These are phyloP conservation scores for Charanyca ferruginea DNA, from an alignment of 2,888 invertebrate genomes.

Conservation along the genomic window DNA sequence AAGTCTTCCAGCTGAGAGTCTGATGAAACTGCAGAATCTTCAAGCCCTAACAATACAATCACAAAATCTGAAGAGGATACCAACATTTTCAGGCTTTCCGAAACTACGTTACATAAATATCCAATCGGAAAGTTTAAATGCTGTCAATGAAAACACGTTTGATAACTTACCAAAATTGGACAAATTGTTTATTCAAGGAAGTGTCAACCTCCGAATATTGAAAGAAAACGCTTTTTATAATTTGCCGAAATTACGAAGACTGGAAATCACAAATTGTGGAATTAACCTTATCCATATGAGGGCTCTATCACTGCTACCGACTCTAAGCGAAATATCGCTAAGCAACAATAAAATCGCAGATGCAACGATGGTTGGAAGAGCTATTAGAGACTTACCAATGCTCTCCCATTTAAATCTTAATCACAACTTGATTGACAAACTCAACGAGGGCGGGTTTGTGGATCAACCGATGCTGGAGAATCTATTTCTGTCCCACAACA, in stretches of 20 bases:
- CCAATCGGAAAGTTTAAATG: constrained; percentile 93
- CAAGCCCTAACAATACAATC: constrained; percentile 96
- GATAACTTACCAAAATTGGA: constrained; percentile 94
- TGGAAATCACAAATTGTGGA: constrained; percentile 95
- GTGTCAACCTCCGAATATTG: constrained; percentile 92
- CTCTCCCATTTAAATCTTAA: constrained; percentile 93
- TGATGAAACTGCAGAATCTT: constrained; percentile 93
- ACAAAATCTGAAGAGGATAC: constrained; percentile 94
- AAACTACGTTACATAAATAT: constrained; percentile 94
- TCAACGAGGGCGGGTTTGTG: constrained; percentile 95
- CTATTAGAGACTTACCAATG: constrained; percentile 94
- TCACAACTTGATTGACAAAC: constrained; percentile 93
- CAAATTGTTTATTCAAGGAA: constrained; percentile 94
- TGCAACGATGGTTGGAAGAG: constrained; percentile 95
- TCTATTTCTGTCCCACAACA: constrained; percentile 93
- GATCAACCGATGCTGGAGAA: constrained; percentile 94
- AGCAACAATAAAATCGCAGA: constrained; percentile 94
- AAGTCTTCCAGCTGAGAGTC: constrained; percentile 95
- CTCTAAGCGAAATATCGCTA: constrained; percentile 93
- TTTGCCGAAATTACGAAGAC: constrained; percentile 92
- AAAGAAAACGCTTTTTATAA: constrained; percentile 94
- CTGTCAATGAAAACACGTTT: constrained; percentile 93
- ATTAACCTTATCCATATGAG: constrained; percentile 95
- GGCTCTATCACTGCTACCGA: constrained; percentile 94
- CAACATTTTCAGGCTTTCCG: constrained; percentile 93